Evolutionary conservation across 2,888 invertebrate species (phyloP).

Genomic region (Trichopria drosophilae): DNA sequence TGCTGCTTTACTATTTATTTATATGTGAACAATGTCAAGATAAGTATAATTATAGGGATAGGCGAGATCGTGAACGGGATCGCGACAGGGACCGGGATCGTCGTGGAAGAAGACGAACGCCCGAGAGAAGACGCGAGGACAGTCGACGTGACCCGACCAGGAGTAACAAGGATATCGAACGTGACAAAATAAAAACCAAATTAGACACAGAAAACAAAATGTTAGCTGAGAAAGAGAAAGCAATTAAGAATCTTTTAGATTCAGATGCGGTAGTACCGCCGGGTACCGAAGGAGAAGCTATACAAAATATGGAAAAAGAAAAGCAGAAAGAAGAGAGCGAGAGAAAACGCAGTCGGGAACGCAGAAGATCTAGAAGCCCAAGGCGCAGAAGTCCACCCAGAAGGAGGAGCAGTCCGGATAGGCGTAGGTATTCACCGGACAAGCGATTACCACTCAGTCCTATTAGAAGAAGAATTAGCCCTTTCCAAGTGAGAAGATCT

Average conservation of each 20-base stretch:
- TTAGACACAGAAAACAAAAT: constrained; percentile 53
- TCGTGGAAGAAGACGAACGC: constrained; percentile 24
- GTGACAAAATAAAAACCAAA: constrained; percentile 52
- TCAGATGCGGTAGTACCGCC: constrained; percentile 55
- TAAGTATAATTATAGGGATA: constrained; percentile 51
- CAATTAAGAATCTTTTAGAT: constrained; percentile 53
- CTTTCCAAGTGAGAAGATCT: constrained; percentile 28
- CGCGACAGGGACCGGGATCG: constrained; percentile 16
- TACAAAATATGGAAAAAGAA: constrained; percentile 50
- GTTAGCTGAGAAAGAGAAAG: constrained; percentile 55
- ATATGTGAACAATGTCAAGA: constrained; percentile 26
- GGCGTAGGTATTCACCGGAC: constrained; percentile 36
- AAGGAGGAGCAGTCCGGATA: constrained; percentile 40
- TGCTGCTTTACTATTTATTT: too few relatives aligned
- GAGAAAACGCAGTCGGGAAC: constrained; percentile 33
- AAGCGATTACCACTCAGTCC: constrained; percentile 25
- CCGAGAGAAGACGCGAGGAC: constrained; percentile 21
- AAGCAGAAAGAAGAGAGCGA: constrained; percentile 40
- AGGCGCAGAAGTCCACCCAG: constrained; percentile 37
- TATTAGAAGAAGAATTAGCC: constrained; percentile 28
- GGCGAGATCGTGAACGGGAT: constrained; percentile 37
- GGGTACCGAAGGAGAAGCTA: constrained; percentile 54
- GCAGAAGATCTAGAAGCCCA: constrained; percentile 41
- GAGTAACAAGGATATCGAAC: constrained; percentile 55
- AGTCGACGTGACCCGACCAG: constrained; percentile 52